Evolutionary conservation across 2,797 vertebrate genomes (phyloP).

Genomic region (Lutjanus argentimaculatus): DNA sequence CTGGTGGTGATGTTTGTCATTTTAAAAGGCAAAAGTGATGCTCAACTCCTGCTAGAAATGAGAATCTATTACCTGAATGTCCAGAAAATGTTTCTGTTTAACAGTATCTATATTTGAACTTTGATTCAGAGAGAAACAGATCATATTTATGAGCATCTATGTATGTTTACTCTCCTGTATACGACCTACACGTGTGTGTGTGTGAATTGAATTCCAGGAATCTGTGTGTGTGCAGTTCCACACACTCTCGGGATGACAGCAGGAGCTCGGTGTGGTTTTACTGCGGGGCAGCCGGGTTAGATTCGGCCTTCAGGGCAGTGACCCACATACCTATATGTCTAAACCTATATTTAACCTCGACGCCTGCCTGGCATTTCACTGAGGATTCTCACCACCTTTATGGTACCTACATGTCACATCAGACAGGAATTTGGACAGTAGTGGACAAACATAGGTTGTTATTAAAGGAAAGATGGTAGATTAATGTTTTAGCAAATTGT

Average conservation of each 20-base stretch:
- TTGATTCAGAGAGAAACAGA: background rate
- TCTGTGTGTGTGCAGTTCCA: slow-evolving; percentile 41
- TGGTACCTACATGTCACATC: slow-evolving; percentile 1
- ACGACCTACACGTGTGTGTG: slow-evolving; percentile 14
- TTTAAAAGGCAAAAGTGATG: background rate
- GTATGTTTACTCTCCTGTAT: background rate
- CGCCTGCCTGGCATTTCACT: slow-evolving; percentile 33
- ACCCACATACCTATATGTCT: slow-evolving; percentile 52
- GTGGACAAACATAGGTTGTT: background rate
- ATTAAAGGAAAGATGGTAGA: background rate
- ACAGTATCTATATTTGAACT: background rate
- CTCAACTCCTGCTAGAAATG: background rate
- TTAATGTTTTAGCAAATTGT: background rate
- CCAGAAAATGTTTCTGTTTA: background rate
- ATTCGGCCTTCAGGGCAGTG: slow-evolving; percentile 35
- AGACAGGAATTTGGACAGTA: background rate
- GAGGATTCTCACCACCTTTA: slow-evolving; percentile 6
- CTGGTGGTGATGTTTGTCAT: background rate
- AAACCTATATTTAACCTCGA: slow-evolving; percentile 61
- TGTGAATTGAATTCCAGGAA: slow-evolving; percentile 50
- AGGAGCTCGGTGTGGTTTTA: slow-evolving; percentile 16
- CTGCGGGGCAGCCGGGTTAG: slow-evolving; percentile 24
- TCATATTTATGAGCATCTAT: slow-evolving; percentile 3
- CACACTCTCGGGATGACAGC: slow-evolving; percentile 23
- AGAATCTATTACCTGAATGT: background rate